Base-by-base conservation (phyloP, 2,797 vertebrate genomes). In the Calcarius lapponicus region DNA sequence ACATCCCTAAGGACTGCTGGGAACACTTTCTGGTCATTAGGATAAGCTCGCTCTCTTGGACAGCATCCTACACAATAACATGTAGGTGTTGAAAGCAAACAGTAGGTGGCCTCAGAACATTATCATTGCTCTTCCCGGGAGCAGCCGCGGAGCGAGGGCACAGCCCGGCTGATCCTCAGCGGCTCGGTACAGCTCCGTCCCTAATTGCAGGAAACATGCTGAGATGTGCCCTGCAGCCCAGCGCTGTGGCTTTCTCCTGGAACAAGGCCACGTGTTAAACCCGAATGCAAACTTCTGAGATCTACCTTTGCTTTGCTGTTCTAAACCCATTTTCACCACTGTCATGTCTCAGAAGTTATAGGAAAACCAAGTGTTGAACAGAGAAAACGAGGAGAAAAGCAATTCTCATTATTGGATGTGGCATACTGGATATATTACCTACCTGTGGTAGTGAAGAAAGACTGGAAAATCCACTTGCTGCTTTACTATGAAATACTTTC, bases 91-190 rank as follows among this genome's bases (percentile, higher is more conserved):
- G 42, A 74, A 86, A 92, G 50, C 53, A 93, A 95, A 96, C 95
- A 95, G 96, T 78, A 97, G 96, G 86, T 96, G 96, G 92, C 96
- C 96, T 96, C 94, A 96, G 96, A 95, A 95, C 91, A 96, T 90
- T 71, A 92, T 36, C 73, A 82, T 90, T 92, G 60, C 79, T 91
- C 54, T 75, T 76, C 48, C 21, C 11, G 32, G 57, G 60, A 84
- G 1, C 51, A 3, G 60, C 28, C 5, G 5, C 26, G 19, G 45
- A 60, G 42, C 0, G 48, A 85, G 61, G 71, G 38, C 86, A 34
- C 40, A 93, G 42, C 20, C 72, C 70, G 18, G 73, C 29, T 88
- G 56, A 28, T 67, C 43, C 66, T 42, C 53, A 17, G 54, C 10
- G 24, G 4, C 53, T 80, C 17, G 6, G 31, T 31, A 43, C 47